Base-by-base conservation (phyloP, 2,797 vertebrate species). In the Rhinogobio ventralis region DNA sequence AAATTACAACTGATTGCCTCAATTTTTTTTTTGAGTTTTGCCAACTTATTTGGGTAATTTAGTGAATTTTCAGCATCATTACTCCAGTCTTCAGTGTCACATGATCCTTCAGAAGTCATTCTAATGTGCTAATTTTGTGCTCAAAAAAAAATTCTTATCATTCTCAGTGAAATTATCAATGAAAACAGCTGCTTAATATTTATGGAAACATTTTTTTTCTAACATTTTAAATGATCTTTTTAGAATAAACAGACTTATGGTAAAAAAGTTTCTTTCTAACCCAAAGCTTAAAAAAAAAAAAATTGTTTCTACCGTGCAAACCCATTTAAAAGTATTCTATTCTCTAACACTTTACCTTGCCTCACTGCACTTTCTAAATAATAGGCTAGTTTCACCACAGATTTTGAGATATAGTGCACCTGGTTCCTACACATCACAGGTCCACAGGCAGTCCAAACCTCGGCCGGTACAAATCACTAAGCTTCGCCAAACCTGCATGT, bases 381-480 rank as follows among this genome's bases (percentile, higher is more conserved):
- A 76, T 51, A 49, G 5, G n/a, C 13, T 39, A 25, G 14, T 75
- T 78, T 71, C 51, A 36, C 20, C 73, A 57, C 49, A 49, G 74
- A 77, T 39, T 57, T 57, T 36, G 14, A 49, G 67, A 87, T 74
- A 8, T 15, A 88, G 76, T 45, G 17, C 86, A 86, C 85, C 80
- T 88, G 80, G 64, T 66, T 57, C 62, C 39, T 45, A 75, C 55
- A 45, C 11, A 9, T 69, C 17, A 14, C 20, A 55, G 66, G 45
- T 87, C 55, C 66, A 72, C 36, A 75, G 78, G 75, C 89, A 86
- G 49, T 74, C 74, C 71, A 79, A 72, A 74, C 78, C 86, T 80
- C 60, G 55, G 53, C 60, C 53, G 42, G 4, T 46, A 79, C 55
- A 79, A 66, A 76, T 88, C 78, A 13, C n/a, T 45, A 30, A 57